Evolutionary conservation across 2,888 invertebrate genomes (phyloP).

Genomic region (Rhimphoctona megacephalus): DNA sequence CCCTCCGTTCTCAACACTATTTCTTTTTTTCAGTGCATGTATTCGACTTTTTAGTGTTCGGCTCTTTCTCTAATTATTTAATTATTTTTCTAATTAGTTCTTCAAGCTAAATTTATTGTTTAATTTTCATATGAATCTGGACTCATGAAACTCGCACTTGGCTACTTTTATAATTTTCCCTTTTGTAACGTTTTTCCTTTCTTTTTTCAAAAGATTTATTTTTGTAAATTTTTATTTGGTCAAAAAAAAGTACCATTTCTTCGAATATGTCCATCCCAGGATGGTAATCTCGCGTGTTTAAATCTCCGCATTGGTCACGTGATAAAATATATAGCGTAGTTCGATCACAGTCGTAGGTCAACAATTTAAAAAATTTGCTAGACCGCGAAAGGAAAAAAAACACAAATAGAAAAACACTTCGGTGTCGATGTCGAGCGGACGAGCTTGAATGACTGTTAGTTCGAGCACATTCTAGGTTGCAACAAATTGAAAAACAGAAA

Average conservation of each 20-base stretch:
- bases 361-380: background rate
- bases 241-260: conserved; percentile 45
- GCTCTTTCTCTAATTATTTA: no score
- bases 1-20: no score
- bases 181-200: background rate
- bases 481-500: conserved; percentile 22
- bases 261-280: conserved; percentile 53
- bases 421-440: conserved; percentile 30
- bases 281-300: conserved; percentile 61
- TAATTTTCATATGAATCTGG: no score
- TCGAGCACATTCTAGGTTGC: conserved; percentile 37
- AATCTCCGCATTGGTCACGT: conserved; percentile 26
- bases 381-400: background rate
- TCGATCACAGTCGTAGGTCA: background rate
- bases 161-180: no score
- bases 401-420: background rate
- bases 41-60: no score
- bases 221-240: background rate
- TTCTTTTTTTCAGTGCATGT: no score
- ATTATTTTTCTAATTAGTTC: no score
- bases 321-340: background rate
- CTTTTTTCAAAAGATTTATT: background rate
- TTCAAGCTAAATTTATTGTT: no score
- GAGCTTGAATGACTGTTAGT: conserved; percentile 51
- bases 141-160: no score